Conservation (phyloP, 2,797 vertebrate species). For the Monodelphis domestica region DNA sequence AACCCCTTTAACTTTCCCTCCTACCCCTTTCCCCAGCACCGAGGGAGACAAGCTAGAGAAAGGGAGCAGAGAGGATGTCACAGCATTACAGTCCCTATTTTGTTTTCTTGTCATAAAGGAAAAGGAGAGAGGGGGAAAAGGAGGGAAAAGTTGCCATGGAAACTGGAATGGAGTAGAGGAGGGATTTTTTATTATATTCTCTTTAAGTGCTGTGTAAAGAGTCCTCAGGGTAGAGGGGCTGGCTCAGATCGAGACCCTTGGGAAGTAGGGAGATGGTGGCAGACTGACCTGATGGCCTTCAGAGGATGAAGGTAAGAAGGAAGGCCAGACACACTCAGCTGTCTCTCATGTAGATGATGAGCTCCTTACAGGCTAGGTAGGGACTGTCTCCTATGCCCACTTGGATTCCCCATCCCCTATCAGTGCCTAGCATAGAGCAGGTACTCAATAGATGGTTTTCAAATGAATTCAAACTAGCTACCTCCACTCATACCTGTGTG, state of each 20-base stretch:
- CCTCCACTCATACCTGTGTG: neutral
- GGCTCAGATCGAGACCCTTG: neutral
- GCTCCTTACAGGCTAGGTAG: neutral
- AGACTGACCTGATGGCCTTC: neutral
- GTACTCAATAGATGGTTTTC: neutral
- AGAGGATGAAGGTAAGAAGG: neutral
- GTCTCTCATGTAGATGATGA: neutral
- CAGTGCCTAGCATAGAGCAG: neutral
- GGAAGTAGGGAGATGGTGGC: neutral
- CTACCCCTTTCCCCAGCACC: neutral
- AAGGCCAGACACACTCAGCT: fast-evolving
- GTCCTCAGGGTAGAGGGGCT: slow-evolving; percentile 14
- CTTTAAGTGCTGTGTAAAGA: slow-evolving; percentile 40
- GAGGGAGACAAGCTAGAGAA: neutral
- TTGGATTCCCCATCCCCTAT: neutral
- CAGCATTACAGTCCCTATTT: slow-evolving; percentile 30
- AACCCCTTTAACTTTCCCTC: neutral
- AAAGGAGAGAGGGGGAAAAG: slow-evolving; percentile 16
- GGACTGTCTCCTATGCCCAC: neutral
- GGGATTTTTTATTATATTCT: slow-evolving; percentile 37
- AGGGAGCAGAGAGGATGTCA: neutral
- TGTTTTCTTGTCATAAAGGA: slow-evolving; percentile 68
- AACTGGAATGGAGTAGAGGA: slow-evolving; percentile 68
- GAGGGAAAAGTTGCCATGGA: slow-evolving; percentile 84
- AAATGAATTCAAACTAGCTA: neutral